These are phyloP conservation scores for Periplaneta americana DNA, from an alignment of 1,140 invertebrate genomes.

Conservation along the genomic window DNA sequence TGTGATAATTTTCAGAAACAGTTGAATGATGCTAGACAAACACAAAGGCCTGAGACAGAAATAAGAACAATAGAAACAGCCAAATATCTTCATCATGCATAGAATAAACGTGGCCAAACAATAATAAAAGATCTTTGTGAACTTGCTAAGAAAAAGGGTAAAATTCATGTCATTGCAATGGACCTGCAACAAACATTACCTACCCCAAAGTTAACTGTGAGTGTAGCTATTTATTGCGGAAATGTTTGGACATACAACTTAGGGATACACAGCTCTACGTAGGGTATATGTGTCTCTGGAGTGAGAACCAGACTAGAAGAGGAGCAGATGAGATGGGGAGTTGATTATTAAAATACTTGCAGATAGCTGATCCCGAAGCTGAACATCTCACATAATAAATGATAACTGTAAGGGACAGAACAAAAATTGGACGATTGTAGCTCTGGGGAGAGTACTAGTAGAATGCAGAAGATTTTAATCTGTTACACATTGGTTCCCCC, in stretches of 20 bases:
- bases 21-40: too few species aligned
- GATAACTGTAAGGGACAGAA: neutral
- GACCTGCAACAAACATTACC: too few species aligned
- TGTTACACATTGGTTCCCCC: neutral
- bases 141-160: too few species aligned
- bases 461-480: neutral
- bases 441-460: too few species aligned
- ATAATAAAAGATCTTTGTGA: too few species aligned
- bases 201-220: neutral
- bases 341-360: neutral
- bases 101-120: too few species aligned
- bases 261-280: neutral
- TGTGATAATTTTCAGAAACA: too few species aligned
- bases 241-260: neutral
- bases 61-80: too few species aligned
- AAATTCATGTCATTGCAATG: too few species aligned
- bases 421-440: neutral
- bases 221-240: neutral
- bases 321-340: neutral
- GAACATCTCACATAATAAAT: neutral
- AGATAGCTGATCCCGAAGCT: neutral
- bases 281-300: neutral
- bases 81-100: too few species aligned
- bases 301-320: neutral
- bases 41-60: too few species aligned